Evolutionary conservation across 2,797 vertebrate species (phyloP).

Genomic region (Ara ararauna): DNA sequence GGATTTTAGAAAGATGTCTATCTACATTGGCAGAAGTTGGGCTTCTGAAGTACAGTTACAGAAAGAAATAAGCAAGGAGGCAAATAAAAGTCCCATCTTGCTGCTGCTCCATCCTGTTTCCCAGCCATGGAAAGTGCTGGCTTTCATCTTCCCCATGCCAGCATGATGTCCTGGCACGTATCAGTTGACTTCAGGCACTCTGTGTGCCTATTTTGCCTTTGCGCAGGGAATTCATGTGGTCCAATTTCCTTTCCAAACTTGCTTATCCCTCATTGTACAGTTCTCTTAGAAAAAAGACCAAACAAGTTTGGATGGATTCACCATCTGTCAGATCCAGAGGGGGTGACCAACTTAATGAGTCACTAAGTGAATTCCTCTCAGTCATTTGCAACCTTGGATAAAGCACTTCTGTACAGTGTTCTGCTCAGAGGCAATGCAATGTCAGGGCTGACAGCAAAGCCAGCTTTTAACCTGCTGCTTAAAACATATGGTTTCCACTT

Average conservation of each 20-base stretch:
- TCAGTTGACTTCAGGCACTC: background rate
- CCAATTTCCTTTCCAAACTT: background rate
- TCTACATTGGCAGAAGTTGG: background rate
- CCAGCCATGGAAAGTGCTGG: background rate
- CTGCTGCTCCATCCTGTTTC: background rate
- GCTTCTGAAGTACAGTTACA: background rate
- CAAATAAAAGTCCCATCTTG: background rate
- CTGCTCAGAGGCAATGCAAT: background rate
- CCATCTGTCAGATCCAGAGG: constrained; percentile 19
- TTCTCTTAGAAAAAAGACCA: background rate
- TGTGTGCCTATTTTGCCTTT: background rate
- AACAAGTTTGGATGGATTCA: background rate
- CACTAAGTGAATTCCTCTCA: background rate
- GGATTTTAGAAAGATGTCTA: background rate
- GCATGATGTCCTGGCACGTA: background rate
- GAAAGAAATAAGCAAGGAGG: background rate
- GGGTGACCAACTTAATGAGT: background rate
- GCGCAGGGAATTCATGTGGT: background rate
- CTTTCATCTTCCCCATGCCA: background rate
- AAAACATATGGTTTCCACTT: background rate
- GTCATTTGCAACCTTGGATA: background rate
- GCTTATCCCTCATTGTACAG: background rate
- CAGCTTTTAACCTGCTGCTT: background rate
- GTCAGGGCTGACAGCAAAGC: background rate
- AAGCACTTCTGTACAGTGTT: background rate